Percentiles rank a stretch among this genome's conserved stretches.
These are phyloP conservation scores for Belonocnema kinseyi DNA, from an alignment of 1,140 invertebrate genomes.

Conservation along the genomic window DNA sequence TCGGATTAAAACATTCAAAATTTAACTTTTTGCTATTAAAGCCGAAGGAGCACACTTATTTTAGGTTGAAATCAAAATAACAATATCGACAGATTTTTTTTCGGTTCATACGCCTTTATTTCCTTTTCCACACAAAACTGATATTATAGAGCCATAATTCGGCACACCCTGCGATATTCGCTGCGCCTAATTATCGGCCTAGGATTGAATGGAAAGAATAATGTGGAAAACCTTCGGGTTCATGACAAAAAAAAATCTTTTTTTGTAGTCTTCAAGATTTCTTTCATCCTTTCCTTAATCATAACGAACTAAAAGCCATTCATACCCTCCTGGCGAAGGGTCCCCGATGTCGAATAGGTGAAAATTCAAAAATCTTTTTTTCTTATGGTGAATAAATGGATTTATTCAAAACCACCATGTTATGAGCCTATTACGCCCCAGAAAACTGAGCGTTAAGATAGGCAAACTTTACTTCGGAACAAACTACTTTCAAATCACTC, in stretches of 20 bases:
- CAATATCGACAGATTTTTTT: not conserved
- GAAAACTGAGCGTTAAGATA: no score
- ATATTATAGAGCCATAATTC: not conserved
- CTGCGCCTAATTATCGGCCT: not conserved
- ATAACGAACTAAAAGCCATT: no score
- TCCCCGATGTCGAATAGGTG: no score
- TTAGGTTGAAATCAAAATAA: not conserved
- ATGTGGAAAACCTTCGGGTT: not conserved
- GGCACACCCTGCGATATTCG: not conserved
- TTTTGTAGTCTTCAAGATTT: not conserved
- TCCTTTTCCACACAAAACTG: not conserved
- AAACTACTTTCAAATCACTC: no score
- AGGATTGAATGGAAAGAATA: not conserved
- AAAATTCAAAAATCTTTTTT: no score
- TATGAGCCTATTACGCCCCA: no score
- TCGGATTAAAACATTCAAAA: not conserved
- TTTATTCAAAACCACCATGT: no score
- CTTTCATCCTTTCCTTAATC: not conserved
- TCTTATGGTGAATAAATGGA: no score
- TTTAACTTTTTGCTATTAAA: not conserved
- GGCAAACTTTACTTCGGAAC: no score
- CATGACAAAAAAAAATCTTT: not conserved
- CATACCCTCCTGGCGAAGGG: no score
- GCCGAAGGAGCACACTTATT: not conserved
- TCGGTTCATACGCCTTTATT: conserved; percentile 2